phyloP scores from a whole-genome alignment of 2,888 invertebrate species.

The Scaptomyza reducta region DNA sequence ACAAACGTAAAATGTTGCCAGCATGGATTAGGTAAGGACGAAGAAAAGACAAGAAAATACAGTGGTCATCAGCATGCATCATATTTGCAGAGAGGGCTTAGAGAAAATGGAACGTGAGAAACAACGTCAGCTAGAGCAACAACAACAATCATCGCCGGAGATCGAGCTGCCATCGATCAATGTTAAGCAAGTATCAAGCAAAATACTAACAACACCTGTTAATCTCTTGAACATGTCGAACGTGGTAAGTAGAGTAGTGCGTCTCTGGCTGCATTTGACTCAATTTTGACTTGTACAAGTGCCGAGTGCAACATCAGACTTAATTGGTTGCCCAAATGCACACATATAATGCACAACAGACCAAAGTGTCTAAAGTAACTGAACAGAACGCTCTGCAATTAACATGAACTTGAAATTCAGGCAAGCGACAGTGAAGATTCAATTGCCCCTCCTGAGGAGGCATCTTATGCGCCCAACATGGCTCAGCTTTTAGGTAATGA shows the following conservation, averaged over 20 bases:
- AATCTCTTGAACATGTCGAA: slow-evolving; percentile 72
- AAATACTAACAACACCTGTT: slow-evolving; percentile 71
- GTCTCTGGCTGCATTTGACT: slow-evolving; percentile 41
- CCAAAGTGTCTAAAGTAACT: slow-evolving; percentile 30
- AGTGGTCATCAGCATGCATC: not conserved
- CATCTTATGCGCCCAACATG: slow-evolving; percentile 68
- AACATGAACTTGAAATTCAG: slow-evolving; percentile 79
- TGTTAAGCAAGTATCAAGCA: slow-evolving; percentile 71
- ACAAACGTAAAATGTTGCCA: slow-evolving; percentile 95
- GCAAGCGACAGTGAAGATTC: slow-evolving; percentile 82
- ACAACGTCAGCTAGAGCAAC: slow-evolving; percentile 92
- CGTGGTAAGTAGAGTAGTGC: slow-evolving; percentile 65
- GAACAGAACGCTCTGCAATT: slow-evolving; percentile 43
- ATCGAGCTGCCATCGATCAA: slow-evolving; percentile 38
- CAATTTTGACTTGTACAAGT: slow-evolving; percentile 42
- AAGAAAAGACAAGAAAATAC: not conserved
- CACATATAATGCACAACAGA: slow-evolving; percentile 43
- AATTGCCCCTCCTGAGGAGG: slow-evolving; percentile 54
- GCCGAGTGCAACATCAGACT: slow-evolving; percentile 34
- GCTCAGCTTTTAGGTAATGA: slow-evolving; percentile 72
- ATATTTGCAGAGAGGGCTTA: slow-evolving; percentile 87
- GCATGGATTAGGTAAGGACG: slow-evolving; percentile 95
- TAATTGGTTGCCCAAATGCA: slow-evolving; percentile 54
- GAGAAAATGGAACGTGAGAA: slow-evolving; percentile 99
- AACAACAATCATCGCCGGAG: slow-evolving; percentile 76